These are phyloP conservation scores for Sminthurinus aureus DNA, from an alignment of 2,888 invertebrate species.

Conservation along the genomic window DNA sequence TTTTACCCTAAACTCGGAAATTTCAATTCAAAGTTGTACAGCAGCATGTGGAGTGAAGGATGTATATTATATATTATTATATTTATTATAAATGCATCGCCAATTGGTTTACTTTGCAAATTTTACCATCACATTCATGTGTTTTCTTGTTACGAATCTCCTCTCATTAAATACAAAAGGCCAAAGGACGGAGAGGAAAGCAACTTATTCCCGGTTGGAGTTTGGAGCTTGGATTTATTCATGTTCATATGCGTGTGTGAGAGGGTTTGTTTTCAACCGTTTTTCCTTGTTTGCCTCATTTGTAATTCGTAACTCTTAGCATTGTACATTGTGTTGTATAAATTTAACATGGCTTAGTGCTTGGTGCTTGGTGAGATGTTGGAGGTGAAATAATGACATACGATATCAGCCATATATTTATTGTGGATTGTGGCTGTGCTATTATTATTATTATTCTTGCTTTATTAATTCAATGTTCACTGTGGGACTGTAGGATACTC, in stretches of 20 bases:
- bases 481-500: neutral
- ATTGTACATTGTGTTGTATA: too few species aligned
- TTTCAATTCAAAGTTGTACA: neutral
- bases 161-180: neutral
- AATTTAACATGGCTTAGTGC: neutral
- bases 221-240: neutral
- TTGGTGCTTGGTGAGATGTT: neutral
- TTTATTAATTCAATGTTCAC: neutral
- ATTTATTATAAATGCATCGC: too few species aligned
- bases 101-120: slow-evolving; percentile 7
- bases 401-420: neutral
- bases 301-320: too few species aligned
- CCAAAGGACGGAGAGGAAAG: neutral
- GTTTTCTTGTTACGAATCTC: neutral
- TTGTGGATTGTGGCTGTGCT: neutral
- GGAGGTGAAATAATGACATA: slow-evolving; percentile 14
- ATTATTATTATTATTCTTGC: neutral
- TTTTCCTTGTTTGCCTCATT: neutral
- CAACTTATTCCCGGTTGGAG: slow-evolving; percentile 2
- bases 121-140: neutral
- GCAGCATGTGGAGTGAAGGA: neutral
- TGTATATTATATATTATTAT: too few species aligned
- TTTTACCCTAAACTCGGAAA: neutral
- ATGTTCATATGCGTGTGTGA: neutral
- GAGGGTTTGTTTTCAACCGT: neutral